A percentile compares a stretch with the other conserved stretches of the same genome.
These are phyloP conservation scores for Gallinago nigripennis DNA, from an alignment of 2,797 vertebrate species.

Conservation along the genomic window DNA sequence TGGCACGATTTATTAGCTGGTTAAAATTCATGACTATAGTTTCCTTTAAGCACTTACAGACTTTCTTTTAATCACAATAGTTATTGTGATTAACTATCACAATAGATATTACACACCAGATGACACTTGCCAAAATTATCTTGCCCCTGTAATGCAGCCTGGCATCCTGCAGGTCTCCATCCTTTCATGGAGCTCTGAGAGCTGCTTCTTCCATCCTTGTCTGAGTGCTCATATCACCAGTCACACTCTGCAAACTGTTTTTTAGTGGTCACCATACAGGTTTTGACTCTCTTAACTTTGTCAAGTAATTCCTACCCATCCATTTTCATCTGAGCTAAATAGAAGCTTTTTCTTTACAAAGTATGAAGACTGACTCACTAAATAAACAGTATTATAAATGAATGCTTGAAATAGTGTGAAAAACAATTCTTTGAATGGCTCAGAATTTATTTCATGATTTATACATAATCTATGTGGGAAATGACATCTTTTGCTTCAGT, in stretches of 20 bases:
- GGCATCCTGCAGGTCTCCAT: neutral
- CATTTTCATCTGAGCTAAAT: neutral
- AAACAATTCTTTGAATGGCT: neutral
- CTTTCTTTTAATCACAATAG: neutral
- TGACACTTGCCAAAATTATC: neutral
- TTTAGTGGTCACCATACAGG: neutral
- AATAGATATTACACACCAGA: neutral
- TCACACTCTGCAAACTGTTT: neutral
- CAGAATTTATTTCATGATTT: neutral
- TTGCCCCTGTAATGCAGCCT: accelerated
- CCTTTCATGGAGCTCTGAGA: neutral
- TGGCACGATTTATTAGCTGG: neutral
- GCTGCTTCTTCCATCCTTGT: neutral
- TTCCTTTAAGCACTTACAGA: neutral
- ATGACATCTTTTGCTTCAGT: neutral
- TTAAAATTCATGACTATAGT: neutral
- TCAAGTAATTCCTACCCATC: neutral
- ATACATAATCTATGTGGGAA: neutral
- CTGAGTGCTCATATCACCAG: neutral
- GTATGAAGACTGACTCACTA: neutral
- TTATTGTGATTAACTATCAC: neutral
- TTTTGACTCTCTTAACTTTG: neutral
- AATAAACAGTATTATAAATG: neutral
- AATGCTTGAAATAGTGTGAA: neutral
- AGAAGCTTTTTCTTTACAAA: neutral